phyloP scores from a whole-genome alignment of 2,888 invertebrate species.

The Dioctria linearis region DNA sequence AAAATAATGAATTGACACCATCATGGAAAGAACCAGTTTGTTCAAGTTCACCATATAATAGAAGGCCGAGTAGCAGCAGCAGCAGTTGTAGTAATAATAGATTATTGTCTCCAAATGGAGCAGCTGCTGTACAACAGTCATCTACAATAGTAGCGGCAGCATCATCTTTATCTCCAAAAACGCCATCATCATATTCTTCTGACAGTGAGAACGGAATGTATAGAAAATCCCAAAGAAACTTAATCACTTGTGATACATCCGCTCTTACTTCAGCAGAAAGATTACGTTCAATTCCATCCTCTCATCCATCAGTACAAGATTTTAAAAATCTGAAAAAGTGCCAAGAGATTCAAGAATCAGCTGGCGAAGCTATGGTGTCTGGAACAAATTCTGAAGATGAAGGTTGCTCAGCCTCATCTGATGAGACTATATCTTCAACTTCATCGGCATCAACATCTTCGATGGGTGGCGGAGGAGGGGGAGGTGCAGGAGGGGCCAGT shows the following conservation, averaged over 20 bases:
- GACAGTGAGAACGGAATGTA: slow-evolving; percentile 42
- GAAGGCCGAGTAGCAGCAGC: slow-evolving; percentile 57
- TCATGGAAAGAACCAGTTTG: slow-evolving; percentile 63
- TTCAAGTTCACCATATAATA: slow-evolving; percentile 62
- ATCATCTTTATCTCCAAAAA: slow-evolving; percentile 5
- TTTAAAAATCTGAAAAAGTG: slow-evolving; percentile 67
- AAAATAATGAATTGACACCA: slow-evolving; percentile 56
- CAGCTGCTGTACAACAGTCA: slow-evolving; percentile 58
- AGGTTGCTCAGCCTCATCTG: slow-evolving; percentile 72
- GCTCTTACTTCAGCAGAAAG: slow-evolving; percentile 64
- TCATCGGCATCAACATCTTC: slow-evolving; percentile 69
- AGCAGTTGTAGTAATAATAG: too few relatives aligned
- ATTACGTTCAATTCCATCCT: slow-evolving; percentile 62
- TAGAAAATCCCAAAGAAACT: slow-evolving; percentile 61
- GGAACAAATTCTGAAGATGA: slow-evolving; percentile 76
- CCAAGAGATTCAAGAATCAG: slow-evolving; percentile 76
- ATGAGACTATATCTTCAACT: slow-evolving; percentile 71
- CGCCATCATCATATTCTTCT: slow-evolving; percentile 46
- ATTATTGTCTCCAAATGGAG: slow-evolving; percentile 26
- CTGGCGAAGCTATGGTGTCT: slow-evolving; percentile 79
- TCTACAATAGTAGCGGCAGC: slow-evolving; percentile 58
- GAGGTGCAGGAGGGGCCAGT: too few relatives aligned
- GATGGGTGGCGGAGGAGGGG: slow-evolving; percentile 51
- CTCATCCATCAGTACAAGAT: slow-evolving; percentile 66
- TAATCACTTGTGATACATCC: slow-evolving; percentile 68